phyloP scores from a whole-genome alignment of 2,797 vertebrate genomes.

The Malacoctenus gilli region DNA sequence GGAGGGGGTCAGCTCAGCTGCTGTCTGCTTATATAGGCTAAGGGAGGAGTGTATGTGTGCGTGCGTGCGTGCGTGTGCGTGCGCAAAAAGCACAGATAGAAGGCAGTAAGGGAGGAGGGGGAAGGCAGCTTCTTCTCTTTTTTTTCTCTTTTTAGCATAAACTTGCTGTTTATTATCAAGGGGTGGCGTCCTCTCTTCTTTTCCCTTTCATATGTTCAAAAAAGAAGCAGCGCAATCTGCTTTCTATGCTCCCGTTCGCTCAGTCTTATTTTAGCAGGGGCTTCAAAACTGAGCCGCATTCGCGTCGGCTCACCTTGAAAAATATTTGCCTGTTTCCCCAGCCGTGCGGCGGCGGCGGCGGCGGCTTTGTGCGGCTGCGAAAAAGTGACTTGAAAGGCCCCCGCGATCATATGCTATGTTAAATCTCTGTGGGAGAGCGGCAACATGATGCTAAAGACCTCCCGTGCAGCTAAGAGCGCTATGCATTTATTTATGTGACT shows the following conservation, averaged over 20 bases:
- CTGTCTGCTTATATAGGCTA: slow-evolving; percentile 79
- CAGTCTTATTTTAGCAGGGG: slow-evolving; percentile 51
- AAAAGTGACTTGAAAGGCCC: slow-evolving; percentile 65
- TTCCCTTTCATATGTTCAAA: slow-evolving; percentile 34
- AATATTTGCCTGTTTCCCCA: slow-evolving; percentile 45
- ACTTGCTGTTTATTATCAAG: slow-evolving; percentile 77
- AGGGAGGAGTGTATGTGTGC: slow-evolving; percentile 69
- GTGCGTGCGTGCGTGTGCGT: slow-evolving; percentile 37
- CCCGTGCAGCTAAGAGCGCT: slow-evolving; percentile 46
- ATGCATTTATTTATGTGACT: slow-evolving; percentile 71
- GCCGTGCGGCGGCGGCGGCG: not conserved
- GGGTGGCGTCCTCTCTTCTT: slow-evolving; percentile 56
- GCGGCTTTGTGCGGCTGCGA: slow-evolving; percentile 34
- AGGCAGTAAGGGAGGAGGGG: slow-evolving; percentile 73
- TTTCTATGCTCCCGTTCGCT: slow-evolving; percentile 32
- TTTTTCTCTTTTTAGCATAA: slow-evolving; percentile 80
- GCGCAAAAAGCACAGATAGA: slow-evolving; percentile 70
- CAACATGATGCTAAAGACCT: slow-evolving; percentile 63
- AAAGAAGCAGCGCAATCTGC: slow-evolving; percentile 15
- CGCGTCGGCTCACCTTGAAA: slow-evolving; percentile 56
- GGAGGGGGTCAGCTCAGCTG: slow-evolving; percentile 73
- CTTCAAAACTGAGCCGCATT: slow-evolving; percentile 50
- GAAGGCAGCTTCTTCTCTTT: slow-evolving; percentile 73
- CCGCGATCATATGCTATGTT: slow-evolving; percentile 51
- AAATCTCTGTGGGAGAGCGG: slow-evolving; percentile 56